These are phyloP conservation scores for Bucco capensis DNA, from an alignment of 2,113 vertebrate genomes.

Conservation along the genomic window DNA sequence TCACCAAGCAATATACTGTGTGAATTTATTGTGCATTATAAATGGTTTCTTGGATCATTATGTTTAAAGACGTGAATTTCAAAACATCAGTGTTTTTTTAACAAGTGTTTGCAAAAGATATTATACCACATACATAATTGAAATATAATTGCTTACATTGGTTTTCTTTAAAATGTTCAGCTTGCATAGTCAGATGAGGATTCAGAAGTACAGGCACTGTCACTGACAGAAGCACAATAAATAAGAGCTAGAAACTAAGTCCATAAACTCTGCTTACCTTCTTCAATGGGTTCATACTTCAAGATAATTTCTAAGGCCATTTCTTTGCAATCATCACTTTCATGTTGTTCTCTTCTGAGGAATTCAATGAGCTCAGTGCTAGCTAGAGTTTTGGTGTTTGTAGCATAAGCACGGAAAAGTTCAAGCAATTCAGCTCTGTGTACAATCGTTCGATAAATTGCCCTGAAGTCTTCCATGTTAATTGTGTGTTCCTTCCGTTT, in stretches of 20 bases:
- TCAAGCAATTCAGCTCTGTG: slow-evolving; percentile 69
- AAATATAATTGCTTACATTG: not conserved
- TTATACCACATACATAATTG: not conserved
- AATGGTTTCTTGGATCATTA: not conserved
- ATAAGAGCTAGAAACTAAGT: not conserved
- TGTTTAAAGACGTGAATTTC: not conserved
- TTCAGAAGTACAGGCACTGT: not conserved
- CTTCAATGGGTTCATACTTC: slow-evolving; percentile 71
- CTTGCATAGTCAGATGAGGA: not conserved
- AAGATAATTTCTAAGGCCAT: slow-evolving; percentile 57
- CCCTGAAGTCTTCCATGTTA: slow-evolving; percentile 71
- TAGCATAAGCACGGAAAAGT: slow-evolving; percentile 65
- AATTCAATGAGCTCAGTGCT: slow-evolving; percentile 49
- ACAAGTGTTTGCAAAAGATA: not conserved
- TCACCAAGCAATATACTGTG: not conserved
- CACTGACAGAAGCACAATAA: not conserved
- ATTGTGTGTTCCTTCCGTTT: slow-evolving; percentile 21
- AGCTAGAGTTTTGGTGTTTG: slow-evolving; percentile 31
- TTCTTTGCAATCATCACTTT: not conserved
- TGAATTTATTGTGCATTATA: not conserved
- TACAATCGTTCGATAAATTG: slow-evolving; percentile 66
- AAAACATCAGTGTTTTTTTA: not conserved
- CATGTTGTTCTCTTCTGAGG: slow-evolving; percentile 65
- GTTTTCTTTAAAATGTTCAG: not conserved
- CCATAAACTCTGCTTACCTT: slow-evolving; percentile 54